Evolutionary conservation across 2,113 vertebrate species (phyloP).

Genomic region (Myrmophylax atrothorax): DNA sequence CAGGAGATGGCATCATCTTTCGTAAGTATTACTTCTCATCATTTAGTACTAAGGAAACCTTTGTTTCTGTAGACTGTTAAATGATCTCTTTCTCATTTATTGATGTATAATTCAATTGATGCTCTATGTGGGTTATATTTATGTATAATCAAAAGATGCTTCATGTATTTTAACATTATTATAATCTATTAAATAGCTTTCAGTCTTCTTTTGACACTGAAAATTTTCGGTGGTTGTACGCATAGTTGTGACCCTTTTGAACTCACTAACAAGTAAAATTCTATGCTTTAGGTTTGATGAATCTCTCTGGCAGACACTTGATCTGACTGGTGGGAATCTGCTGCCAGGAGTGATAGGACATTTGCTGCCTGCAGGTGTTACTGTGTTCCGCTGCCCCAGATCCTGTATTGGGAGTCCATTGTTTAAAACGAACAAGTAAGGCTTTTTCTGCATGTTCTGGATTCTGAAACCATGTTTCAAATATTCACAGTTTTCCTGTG

Average conservation of each 20-base stretch:
- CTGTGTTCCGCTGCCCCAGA: constrained; percentile 86
- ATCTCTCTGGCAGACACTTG: constrained; percentile 90
- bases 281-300: constrained; percentile 84
- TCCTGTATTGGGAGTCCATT: constrained; percentile 79
- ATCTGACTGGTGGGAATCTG: constrained; percentile 83
- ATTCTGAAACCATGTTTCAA: not conserved
- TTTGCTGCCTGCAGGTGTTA: constrained; percentile 80
- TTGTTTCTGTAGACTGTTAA: not conserved
- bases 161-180: not conserved
- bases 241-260: not conserved
- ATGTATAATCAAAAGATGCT: not conserved
- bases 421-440: constrained; percentile 80
- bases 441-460: not conserved
- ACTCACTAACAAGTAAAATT: not conserved
- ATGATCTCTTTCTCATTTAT: not conserved
- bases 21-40: constrained; percentile 77
- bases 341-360: constrained; percentile 78
- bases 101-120: not conserved
- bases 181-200: not conserved
- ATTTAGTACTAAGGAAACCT: not conserved
- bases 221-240: not conserved
- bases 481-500: not conserved
- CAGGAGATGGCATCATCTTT: constrained; percentile 85
- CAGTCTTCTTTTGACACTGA: not conserved
- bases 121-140: not conserved